phyloP scores from a whole-genome alignment of 2,797 vertebrate species.

The Sebastes oblongus region DNA sequence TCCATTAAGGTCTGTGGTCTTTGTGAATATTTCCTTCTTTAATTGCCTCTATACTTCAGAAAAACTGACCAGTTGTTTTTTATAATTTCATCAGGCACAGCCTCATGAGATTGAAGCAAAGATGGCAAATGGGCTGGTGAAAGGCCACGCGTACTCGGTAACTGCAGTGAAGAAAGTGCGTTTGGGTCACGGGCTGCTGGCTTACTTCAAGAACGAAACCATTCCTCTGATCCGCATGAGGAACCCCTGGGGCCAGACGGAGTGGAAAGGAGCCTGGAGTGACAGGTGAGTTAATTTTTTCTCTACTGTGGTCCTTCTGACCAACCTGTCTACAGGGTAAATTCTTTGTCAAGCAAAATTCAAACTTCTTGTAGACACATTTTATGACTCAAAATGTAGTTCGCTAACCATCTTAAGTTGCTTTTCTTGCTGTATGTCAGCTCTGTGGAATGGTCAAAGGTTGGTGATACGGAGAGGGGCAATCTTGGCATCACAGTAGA shows the following conservation, averaged over 20 bases:
- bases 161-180: slow-evolving; percentile 87
- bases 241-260: slow-evolving; percentile 93
- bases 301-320: not conserved
- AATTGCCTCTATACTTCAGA: not conserved
- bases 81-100: slow-evolving; percentile 70
- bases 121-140: slow-evolving; percentile 85
- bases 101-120: slow-evolving; percentile 77
- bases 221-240: slow-evolving; percentile 92
- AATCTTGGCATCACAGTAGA: slow-evolving; percentile 87
- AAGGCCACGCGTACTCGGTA: slow-evolving; percentile 92
- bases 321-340: no score
- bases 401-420: not conserved
- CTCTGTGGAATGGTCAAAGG: slow-evolving; percentile 92
- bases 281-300: slow-evolving; percentile 82
- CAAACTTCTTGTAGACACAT: not conserved
- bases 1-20: slow-evolving; percentile 84
- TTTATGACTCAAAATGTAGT: not conserved
- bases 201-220: slow-evolving; percentile 87
- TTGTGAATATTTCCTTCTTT: not conserved
- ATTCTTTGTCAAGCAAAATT: not conserved
- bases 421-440: slow-evolving; percentile 67
- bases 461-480: slow-evolving; percentile 84
- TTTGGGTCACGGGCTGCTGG: slow-evolving; percentile 84
- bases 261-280: slow-evolving; percentile 95
- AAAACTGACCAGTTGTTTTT: not conserved